A percentile compares a stretch with the other conserved stretches of the same genome.
phyloP scores from a whole-genome alignment of 1,140 invertebrate genomes.

The Magallana angulata region DNA sequence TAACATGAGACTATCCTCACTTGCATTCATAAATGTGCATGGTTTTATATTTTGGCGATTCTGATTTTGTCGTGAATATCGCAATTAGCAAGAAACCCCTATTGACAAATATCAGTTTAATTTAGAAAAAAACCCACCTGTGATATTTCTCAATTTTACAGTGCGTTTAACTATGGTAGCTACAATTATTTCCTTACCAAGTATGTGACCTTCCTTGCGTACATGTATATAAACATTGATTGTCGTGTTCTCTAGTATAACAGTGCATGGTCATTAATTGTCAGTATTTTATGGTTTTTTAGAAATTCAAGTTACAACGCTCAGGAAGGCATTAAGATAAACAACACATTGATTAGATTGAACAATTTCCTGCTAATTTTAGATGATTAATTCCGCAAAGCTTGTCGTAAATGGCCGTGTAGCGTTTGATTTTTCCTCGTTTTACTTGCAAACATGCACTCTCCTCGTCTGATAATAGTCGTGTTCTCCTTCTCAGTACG shows the following conservation, averaged over 20 bases:
- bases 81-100: no score
- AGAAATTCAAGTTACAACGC: neutral
- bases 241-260: neutral
- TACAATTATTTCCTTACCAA: no score
- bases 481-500: neutral
- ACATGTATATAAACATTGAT: no score
- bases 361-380: constrained; percentile 5
- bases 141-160: no score
- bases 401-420: neutral
- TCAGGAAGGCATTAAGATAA: neutral
- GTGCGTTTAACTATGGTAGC: no score
- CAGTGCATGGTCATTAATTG: neutral
- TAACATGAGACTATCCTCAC: no score
- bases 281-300: neutral
- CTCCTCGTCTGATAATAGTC: neutral
- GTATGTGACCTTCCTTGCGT: no score
- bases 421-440: neutral
- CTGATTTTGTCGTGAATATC: no score
- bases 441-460: constrained; percentile 9
- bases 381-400: neutral
- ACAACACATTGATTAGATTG: constrained; percentile 4
- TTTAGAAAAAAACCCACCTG: no score
- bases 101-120: no score
- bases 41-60: no score
- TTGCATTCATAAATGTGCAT: no score